phyloP scores from a whole-genome alignment of 2,797 vertebrate genomes.

The Eupleurogrammus muticus region DNA sequence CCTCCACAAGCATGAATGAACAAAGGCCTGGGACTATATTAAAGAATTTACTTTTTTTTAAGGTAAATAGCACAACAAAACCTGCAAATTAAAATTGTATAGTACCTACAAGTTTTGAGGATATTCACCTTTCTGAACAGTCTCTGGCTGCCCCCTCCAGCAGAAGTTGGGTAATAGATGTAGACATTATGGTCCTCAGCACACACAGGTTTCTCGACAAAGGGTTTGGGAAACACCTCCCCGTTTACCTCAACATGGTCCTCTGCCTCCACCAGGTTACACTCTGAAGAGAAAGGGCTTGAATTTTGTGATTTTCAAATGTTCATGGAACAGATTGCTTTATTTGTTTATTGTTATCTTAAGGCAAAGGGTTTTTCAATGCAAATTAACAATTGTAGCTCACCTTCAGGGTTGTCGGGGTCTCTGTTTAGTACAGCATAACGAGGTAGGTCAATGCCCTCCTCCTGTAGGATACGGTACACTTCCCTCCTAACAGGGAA shows the following conservation, averaged over 20 bases:
- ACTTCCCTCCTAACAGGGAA: constrained; percentile 91
- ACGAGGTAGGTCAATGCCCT: constrained; percentile 96
- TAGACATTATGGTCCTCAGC: constrained; percentile 99
- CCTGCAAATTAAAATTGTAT: neutral
- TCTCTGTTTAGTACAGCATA: constrained; percentile 96
- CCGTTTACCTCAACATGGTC: constrained; percentile 98
- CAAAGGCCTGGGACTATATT: too few species aligned
- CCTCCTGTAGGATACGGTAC: constrained; percentile 95
- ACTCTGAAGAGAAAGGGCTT: constrained; percentile 63
- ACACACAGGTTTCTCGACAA: constrained; percentile 98
- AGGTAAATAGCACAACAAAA: neutral
- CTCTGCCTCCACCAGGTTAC: constrained; percentile 89
- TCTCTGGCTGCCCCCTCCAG: constrained; percentile 96
- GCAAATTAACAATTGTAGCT: constrained; percentile 27
- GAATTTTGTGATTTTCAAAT: neutral
- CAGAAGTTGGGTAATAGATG: constrained; percentile 98
- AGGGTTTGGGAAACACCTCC: constrained; percentile 95
- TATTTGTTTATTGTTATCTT: neutral
- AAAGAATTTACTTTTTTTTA: neutral
- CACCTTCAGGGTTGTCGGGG: constrained; percentile 94
- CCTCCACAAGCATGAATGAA: too few species aligned
- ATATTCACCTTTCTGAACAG: constrained; percentile 94
- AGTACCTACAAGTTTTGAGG: neutral
- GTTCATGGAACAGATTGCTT: neutral
- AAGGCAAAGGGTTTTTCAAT: neutral